Percentiles rank a stretch among this genome's conserved stretches.
These are phyloP conservation scores for Drosophila nigromelanica DNA, from an alignment of 1,140 invertebrate genomes.

Conservation along the genomic window DNA sequence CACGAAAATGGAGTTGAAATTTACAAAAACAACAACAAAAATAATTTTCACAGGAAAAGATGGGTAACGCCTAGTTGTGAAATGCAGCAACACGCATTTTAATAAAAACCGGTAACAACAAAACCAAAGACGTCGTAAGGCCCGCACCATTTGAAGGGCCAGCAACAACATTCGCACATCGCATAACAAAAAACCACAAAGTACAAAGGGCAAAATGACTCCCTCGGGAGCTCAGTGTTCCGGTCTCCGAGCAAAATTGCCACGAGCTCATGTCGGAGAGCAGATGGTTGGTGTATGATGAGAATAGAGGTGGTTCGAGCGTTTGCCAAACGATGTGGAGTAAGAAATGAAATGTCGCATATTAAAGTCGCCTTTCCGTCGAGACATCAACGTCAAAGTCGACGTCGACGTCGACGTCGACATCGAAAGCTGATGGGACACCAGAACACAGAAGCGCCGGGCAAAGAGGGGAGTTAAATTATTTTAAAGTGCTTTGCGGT, in stretches of 20 bases:
- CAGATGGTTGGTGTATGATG: constrained; percentile 13
- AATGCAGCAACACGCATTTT: constrained; percentile 54
- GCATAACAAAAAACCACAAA: constrained; percentile 64
- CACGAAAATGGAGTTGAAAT: too few species aligned
- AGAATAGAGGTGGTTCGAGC: constrained; percentile 5
- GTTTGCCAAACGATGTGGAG: constrained; percentile 48
- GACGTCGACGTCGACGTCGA: constrained; percentile 38
- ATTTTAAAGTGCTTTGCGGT: constrained; percentile 77
- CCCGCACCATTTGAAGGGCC: constrained; percentile 22
- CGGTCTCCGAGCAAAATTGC: constrained; percentile 39
- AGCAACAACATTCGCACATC: constrained; percentile 36
- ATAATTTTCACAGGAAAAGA: too few species aligned
- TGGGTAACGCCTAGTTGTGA: constrained; percentile 1
- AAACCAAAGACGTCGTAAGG: constrained; percentile 32
- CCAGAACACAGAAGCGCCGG: neutral
- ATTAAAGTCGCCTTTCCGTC: constrained; percentile 61
- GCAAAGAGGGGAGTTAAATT: constrained; percentile 49
- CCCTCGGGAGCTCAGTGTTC: constrained; percentile 51
- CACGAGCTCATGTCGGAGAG: constrained; percentile 18
- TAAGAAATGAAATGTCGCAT: constrained; percentile 66
- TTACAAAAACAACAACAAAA: too few species aligned
- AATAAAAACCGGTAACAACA: constrained; percentile 44
- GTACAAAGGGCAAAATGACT: constrained; percentile 81
- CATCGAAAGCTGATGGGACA: constrained; percentile 3
- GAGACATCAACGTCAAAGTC: constrained; percentile 45